phyloP scores from a whole-genome alignment of 2,797 vertebrate genomes.

The Cynopterus sphinx region DNA sequence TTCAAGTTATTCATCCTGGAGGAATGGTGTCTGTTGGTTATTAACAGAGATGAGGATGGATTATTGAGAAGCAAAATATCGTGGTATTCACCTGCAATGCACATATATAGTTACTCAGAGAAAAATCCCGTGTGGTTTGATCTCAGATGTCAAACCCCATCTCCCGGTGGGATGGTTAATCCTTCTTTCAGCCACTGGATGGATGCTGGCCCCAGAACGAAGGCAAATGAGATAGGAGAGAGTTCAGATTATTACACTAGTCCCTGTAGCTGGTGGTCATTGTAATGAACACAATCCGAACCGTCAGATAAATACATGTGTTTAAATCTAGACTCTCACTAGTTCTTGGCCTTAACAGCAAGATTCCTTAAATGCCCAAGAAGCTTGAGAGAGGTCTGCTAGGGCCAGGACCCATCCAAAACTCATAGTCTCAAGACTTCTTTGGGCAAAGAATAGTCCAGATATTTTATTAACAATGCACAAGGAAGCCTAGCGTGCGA shows the following conservation, averaged over 20 bases:
- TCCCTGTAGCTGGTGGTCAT: rapidly evolving
- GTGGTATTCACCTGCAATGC: neutral
- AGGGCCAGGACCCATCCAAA: neutral
- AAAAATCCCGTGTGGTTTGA: neutral
- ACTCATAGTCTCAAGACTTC: neutral
- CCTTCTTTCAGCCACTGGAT: neutral
- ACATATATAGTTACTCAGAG: neutral
- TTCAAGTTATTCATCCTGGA: constrained; percentile 54
- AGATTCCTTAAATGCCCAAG: neutral
- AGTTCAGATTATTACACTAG: neutral
- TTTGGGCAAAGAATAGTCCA: neutral
- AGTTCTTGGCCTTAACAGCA: neutral
- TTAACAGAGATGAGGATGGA: constrained; percentile 62
- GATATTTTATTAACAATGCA: neutral
- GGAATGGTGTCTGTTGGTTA: constrained; percentile 61
- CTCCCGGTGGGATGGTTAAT: too few species aligned
- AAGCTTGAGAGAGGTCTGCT: neutral
- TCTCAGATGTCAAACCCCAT: too few species aligned
- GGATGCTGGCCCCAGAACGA: neutral
- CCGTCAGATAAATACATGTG: neutral
- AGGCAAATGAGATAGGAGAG: neutral
- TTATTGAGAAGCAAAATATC: constrained; percentile 60
- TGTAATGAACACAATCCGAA: rapidly evolving
- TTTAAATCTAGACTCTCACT: neutral
- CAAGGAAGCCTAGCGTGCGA: neutral